Conservation (phyloP, 2,113 vertebrate species). For the Heptranchias perlo region DNA sequence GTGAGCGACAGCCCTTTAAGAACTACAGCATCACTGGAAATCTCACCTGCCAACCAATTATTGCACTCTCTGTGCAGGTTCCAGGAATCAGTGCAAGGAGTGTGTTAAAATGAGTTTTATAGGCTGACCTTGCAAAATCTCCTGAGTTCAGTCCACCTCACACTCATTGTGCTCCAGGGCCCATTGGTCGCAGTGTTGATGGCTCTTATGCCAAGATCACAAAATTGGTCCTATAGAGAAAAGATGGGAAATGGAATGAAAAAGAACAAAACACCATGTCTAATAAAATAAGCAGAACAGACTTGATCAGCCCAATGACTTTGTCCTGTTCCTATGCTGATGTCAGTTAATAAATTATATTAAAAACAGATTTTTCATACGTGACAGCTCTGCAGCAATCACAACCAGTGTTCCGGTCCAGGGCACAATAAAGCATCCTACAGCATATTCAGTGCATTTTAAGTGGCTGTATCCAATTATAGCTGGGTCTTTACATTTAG, state of each 20-base stretch:
- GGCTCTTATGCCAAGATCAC: neutral
- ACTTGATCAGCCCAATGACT: neutral
- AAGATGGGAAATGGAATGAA: neutral
- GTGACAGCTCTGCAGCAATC: neutral
- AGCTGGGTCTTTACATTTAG: neutral
- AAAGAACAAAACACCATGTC: neutral
- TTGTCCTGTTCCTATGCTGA: neutral
- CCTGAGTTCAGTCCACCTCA: neutral
- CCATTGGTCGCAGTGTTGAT: neutral
- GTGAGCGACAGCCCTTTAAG: neutral
- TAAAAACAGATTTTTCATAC: neutral
- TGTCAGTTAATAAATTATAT: neutral
- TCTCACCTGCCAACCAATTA: neutral
- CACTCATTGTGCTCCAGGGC: neutral
- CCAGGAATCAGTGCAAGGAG: neutral
- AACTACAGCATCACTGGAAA: neutral
- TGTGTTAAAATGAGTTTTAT: neutral
- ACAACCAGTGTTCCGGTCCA: neutral
- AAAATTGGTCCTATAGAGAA: neutral
- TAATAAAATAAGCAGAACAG: neutral
- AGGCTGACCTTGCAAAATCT: neutral
- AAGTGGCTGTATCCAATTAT: neutral
- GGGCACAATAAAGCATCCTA: neutral
- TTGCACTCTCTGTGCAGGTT: neutral
- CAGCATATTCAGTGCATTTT: neutral